A percentile compares a stretch with the other conserved stretches of the same genome.
These are phyloP conservation scores for Pollachius pollachius DNA, from an alignment of 2,113 vertebrate species.

Conservation along the genomic window DNA sequence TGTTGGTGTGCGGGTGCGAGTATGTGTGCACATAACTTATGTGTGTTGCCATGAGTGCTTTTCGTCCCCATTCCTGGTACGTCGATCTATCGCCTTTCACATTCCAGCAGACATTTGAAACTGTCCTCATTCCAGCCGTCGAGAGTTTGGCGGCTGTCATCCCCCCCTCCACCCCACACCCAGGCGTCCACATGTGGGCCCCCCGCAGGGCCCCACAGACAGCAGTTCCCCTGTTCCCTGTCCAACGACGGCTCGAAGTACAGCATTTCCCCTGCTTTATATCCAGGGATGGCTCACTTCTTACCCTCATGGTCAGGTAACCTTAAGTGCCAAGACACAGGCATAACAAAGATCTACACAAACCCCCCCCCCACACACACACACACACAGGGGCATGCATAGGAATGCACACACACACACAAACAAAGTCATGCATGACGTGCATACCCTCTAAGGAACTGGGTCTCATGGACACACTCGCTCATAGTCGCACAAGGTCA, in stretches of 20 bases:
- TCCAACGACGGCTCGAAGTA: no score
- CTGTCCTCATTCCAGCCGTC: background rate
- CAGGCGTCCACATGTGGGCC: no score
- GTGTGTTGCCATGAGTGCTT: slow-evolving; percentile 9
- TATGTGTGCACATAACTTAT: slow-evolving; percentile 4
- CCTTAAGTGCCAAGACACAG: slow-evolving; percentile 28
- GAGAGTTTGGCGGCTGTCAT: background rate
- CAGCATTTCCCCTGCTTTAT: slow-evolving; percentile 39
- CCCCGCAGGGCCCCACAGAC: background rate
- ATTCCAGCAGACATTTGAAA: background rate
- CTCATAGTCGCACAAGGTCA: slow-evolving; percentile 8
- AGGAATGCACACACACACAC: no score
- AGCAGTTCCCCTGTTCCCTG: slow-evolving; percentile 32
- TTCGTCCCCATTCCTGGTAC: background rate
- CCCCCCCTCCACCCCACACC: background rate
- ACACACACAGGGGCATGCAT: slow-evolving; percentile 8
- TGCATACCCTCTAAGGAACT: no score
- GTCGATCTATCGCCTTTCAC: background rate
- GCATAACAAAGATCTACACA: background rate
- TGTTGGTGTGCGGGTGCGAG: slow-evolving; percentile 17
- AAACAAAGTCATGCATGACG: no score
- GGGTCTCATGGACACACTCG: slow-evolving; percentile 5
- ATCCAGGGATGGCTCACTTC: no score
- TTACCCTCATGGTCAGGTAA: slow-evolving; percentile 23
- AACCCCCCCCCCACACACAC: background rate